These are phyloP conservation scores for Varanus salvator DNA, from an alignment of 2,113 vertebrate species.

Conservation along the genomic window DNA sequence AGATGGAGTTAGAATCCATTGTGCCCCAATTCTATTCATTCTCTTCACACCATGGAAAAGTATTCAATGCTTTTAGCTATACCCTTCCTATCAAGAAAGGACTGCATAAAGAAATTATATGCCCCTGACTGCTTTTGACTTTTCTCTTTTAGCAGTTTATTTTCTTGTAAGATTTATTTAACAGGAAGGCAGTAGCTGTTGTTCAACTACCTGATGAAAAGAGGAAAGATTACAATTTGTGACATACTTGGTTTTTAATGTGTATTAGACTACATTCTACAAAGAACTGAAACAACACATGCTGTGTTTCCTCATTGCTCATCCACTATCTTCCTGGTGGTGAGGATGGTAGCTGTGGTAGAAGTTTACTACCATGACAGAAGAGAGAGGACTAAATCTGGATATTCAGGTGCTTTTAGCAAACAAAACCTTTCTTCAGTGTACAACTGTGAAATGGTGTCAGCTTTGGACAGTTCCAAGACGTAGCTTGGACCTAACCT, in stretches of 20 bases:
- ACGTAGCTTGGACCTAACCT: background rate
- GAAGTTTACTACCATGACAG: background rate
- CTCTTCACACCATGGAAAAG: background rate
- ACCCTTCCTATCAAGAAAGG: background rate
- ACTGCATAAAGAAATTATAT: background rate
- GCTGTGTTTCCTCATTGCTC: background rate
- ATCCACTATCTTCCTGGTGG: fast-evolving
- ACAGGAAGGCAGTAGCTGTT: background rate
- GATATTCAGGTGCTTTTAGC: background rate
- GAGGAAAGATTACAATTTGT: background rate
- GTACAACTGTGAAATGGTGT: background rate
- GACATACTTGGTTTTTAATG: background rate
- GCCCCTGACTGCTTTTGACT: background rate
- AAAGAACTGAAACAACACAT: background rate
- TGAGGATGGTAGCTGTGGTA: background rate
- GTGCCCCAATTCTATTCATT: background rate
- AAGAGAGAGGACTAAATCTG: background rate
- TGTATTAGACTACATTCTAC: background rate
- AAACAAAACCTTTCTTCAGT: background rate
- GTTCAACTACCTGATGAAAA: background rate
- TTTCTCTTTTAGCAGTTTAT: background rate
- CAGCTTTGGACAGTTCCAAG: background rate
- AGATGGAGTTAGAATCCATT: background rate
- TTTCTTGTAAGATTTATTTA: background rate
- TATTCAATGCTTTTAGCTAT: background rate